Evolutionary conservation across 2,888 invertebrate species (phyloP).

Genomic region (Callyntrura sp.): DNA sequence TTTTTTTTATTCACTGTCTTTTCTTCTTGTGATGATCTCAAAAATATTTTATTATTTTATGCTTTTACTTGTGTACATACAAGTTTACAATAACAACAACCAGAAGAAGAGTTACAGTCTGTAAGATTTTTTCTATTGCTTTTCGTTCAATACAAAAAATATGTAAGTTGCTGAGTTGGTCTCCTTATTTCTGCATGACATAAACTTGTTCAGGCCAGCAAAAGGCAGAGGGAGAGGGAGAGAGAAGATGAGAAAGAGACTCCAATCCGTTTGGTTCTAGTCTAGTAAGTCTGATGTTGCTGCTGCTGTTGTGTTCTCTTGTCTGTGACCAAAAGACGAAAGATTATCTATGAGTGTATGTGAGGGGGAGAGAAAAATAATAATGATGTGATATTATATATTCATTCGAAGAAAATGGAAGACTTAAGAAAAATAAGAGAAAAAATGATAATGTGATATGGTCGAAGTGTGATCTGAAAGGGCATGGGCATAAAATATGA

Average conservation of each 20-base stretch:
- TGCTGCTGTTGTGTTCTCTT: constrained; percentile 27
- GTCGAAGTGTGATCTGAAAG: constrained; percentile 72
- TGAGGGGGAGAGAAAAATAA: constrained; percentile 13
- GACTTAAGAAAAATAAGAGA: constrained; percentile 49
- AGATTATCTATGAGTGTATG: neutral
- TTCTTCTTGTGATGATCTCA: constrained; percentile 33
- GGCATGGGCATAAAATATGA: constrained; percentile 63
- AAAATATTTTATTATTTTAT: constrained; percentile 32
- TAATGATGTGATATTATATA: constrained; percentile 72
- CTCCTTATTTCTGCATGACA: constrained; percentile 64
- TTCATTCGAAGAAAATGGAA: constrained; percentile 76
- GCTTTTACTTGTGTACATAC: constrained; percentile 41
- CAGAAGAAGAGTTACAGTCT: constrained; percentile 35
- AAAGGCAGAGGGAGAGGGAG: neutral
- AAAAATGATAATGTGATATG: constrained; percentile 76
- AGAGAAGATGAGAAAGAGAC: neutral
- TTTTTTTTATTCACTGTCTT: constrained; percentile 47
- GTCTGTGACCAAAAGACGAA: constrained; percentile 62
- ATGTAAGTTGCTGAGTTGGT: constrained; percentile 59
- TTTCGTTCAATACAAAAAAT: constrained; percentile 53
- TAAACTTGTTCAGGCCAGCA: constrained; percentile 72
- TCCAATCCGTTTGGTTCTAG: constrained; percentile 67
- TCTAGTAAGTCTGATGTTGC: constrained; percentile 72
- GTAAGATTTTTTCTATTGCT: constrained; percentile 51
- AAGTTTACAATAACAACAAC: constrained; percentile 37